Conservation (phyloP, 1,140 invertebrate genomes). For the Drosophila willistoni region DNA sequence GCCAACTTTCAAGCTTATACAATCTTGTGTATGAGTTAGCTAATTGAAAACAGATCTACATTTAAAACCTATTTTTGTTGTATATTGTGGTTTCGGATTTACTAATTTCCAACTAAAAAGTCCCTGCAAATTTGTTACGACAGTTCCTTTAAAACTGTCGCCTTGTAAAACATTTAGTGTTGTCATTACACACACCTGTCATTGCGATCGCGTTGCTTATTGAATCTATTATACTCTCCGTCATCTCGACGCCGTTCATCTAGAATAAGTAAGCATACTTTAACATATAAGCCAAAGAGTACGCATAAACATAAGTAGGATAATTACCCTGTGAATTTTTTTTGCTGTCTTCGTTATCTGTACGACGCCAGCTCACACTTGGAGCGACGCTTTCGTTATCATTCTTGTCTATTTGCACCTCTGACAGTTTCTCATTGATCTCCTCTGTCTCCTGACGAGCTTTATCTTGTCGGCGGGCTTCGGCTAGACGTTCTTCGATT, state of each 20-base stretch:
- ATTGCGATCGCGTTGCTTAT: conserved; percentile 49
- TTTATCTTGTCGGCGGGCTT: conserved; percentile 82
- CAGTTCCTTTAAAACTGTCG: too few relatives aligned
- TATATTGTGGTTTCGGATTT: too few relatives aligned
- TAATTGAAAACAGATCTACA: too few relatives aligned
- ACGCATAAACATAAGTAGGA: not conserved
- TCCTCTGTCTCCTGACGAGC: conserved; percentile 64
- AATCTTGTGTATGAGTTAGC: too few relatives aligned
- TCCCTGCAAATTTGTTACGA: too few relatives aligned
- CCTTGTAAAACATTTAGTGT: too few relatives aligned
- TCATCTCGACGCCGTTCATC: conserved; percentile 49
- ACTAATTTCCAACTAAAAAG: too few relatives aligned
- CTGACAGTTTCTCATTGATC: conserved; percentile 58
- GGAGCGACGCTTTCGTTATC: conserved; percentile 66
- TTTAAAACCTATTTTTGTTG: too few relatives aligned
- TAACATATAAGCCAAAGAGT: not conserved
- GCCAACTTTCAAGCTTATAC: too few relatives aligned
- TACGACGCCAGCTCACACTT: conserved; percentile 51
- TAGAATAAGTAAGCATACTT: conserved; percentile 18
- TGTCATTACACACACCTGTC: conserved; percentile 39
- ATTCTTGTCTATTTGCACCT: conserved; percentile 65
- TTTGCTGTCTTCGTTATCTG: conserved; percentile 47
- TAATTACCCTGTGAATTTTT: conserved; percentile 30
- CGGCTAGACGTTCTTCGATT: conserved; percentile 87
- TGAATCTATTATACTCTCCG: conserved; percentile 39